A percentile compares a stretch with the other conserved stretches of the same genome.
phyloP scores from a whole-genome alignment of 2,797 vertebrate species.

The Chloroceryle amazona region DNA sequence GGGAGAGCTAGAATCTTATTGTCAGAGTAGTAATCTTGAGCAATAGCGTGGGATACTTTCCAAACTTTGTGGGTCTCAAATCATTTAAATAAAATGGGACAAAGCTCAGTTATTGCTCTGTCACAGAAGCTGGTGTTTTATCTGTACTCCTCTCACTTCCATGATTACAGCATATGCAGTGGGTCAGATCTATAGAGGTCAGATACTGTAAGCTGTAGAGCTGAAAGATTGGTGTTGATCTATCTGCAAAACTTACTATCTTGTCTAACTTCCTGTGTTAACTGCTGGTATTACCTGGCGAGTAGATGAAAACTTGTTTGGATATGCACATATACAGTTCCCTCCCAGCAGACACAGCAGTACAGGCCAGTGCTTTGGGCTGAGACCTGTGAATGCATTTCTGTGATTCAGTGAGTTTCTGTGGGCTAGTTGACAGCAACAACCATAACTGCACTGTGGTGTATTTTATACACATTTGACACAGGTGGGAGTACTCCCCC shows the following conservation, averaged over 20 bases:
- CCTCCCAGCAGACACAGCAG: not conserved
- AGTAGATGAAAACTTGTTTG: not conserved
- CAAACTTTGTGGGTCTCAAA: not conserved
- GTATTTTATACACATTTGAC: fast-evolving
- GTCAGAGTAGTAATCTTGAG: slow-evolving; percentile 3
- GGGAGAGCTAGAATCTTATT: slow-evolving; percentile 2
- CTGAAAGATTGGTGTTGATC: not conserved
- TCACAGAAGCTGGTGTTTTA: not conserved
- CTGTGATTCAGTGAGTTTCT: not conserved
- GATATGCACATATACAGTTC: not conserved
- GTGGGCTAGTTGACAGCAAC: not conserved
- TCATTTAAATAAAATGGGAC: not conserved
- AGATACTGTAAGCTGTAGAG: not conserved
- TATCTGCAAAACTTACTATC: not conserved
- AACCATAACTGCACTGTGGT: not conserved
- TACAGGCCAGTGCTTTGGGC: not conserved
- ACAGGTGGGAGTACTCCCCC: fast-evolving
- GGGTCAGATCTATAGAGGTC: not conserved
- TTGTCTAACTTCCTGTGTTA: not conserved
- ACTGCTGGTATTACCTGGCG: not conserved
- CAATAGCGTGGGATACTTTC: not conserved
- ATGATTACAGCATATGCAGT: not conserved
- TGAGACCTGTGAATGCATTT: not conserved
- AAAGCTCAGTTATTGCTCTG: not conserved
- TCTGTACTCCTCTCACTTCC: not conserved